Base-by-base conservation (phyloP, 2,113 vertebrate species). In the Argyrosomus japonicus region DNA sequence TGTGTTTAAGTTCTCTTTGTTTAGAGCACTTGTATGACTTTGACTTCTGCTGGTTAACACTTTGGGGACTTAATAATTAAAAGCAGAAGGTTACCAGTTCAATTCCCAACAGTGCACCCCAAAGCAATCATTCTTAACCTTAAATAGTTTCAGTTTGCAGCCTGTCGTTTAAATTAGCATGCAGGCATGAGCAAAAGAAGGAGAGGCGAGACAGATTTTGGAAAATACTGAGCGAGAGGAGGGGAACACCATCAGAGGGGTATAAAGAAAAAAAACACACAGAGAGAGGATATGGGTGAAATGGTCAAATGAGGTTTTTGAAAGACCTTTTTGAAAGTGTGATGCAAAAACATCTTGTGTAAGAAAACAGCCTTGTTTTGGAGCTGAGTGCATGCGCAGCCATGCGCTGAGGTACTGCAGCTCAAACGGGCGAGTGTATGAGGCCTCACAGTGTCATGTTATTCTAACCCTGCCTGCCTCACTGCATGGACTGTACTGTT, bases 301-400 rank as follows among this genome's bases (percentile, higher is more conserved):
- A 81, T 77, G 88, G 89, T 91, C 85, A 92, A 60, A 68, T 40
- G 2, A 6, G 23, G 27, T 58, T 74, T 85, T 88, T 91, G 63
- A 93, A 93, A 90, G 86, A 75, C 12, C 76, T 84, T 86, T 93
- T 92, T 91, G 73, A 91, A 85, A 43, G 75, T 53, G 60, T 17
- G 11, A 69, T 63, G 53, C 77, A 77, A 83, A 91, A 89, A 93
- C 86, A 90, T 83, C 80, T 79, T 25, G 65, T 57, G 70, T 56
- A 64, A 91, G 79, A 87, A 84, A 74, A 79, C 61, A 57, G 63
- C 40, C 81, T 89, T 77, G 67, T 85, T 82, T 84, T 75, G 75
- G 77, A 43, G 45, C 40, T 15, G 29, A 56, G 75, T 51, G 68
- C 62, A 48, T 48, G 68, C 19, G 8, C 19, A 74, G 81, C 81